Conservation (phyloP, 2,888 invertebrate species). For the Drosophila rellima region DNA sequence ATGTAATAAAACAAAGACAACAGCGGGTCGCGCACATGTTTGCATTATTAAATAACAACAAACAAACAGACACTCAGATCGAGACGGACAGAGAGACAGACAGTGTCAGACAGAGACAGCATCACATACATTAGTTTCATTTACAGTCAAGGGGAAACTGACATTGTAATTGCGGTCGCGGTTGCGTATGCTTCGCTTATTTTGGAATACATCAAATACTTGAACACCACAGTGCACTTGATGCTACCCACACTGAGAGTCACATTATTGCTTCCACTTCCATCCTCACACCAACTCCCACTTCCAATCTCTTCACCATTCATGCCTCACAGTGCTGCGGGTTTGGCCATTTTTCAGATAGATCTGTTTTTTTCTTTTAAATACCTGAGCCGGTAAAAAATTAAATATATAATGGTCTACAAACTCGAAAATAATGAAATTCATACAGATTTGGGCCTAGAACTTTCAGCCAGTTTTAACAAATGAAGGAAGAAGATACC, state of each 20-base stretch:
- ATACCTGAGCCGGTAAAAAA: too few relatives aligned
- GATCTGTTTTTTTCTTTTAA: neutral
- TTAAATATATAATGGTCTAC: too few relatives aligned
- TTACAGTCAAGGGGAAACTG: slow-evolving; percentile 46
- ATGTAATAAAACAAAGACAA: slow-evolving; percentile 71
- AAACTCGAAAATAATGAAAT: too few relatives aligned
- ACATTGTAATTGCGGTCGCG: slow-evolving; percentile 76
- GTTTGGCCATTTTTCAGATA: neutral
- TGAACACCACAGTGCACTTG: slow-evolving; percentile 68
- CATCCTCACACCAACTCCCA: slow-evolving; percentile 16
- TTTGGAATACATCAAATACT: slow-evolving; percentile 79
- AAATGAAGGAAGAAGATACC: too few relatives aligned
- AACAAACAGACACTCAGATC: slow-evolving; percentile 10
- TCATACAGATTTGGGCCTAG: too few relatives aligned
- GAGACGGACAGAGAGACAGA: neutral
- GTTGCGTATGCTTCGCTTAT: slow-evolving; percentile 57
- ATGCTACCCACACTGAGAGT: slow-evolving; percentile 40
- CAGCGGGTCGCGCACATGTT: slow-evolving; percentile 56
- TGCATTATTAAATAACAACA: slow-evolving; percentile 66
- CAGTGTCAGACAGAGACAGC: neutral
- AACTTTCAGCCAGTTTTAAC: too few relatives aligned
- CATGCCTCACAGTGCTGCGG: slow-evolving; percentile 7
- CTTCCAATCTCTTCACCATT: slow-evolving; percentile 2
- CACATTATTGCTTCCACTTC: slow-evolving; percentile 3
- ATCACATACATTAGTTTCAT: slow-evolving; percentile 39